Evolutionary conservation across 2,797 vertebrate genomes (phyloP).

Genomic region (Sorex maritimensis): DNA sequence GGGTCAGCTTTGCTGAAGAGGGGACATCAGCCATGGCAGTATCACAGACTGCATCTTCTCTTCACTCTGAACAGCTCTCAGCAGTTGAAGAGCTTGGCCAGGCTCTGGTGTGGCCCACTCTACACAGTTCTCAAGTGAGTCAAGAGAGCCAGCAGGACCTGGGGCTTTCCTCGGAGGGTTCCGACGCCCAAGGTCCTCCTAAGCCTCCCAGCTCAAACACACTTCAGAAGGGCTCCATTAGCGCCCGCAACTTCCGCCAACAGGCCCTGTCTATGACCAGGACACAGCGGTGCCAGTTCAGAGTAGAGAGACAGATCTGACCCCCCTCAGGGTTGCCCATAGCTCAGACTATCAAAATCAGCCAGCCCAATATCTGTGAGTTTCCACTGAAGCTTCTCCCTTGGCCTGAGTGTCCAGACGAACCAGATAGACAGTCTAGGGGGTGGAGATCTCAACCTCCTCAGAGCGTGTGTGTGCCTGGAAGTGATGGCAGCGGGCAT

Average conservation of each 20-base stretch:
- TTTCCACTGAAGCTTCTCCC: constrained; percentile 7
- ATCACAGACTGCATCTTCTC: constrained; percentile 20
- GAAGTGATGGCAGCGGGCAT: constrained; percentile 91
- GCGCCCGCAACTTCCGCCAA: background rate
- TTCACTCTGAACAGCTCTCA: background rate
- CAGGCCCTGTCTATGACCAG: background rate
- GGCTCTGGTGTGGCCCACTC: background rate
- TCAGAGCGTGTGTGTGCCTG: constrained; percentile 87
- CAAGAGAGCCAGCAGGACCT: too few species aligned
- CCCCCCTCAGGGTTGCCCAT: background rate
- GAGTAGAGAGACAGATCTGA: background rate
- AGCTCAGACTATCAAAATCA: constrained; percentile 33
- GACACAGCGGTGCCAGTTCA: constrained; percentile 6
- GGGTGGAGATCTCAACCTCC: background rate
- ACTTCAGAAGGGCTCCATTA: background rate
- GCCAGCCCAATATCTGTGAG: background rate
- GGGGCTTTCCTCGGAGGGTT: too few species aligned
- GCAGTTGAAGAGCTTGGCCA: background rate
- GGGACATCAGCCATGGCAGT: background rate
- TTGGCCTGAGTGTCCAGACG: background rate
- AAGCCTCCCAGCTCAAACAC: constrained; percentile 5
- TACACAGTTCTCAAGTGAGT: constrained; percentile 15
- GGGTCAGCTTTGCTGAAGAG: background rate
- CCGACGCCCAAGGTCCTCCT: too few species aligned
- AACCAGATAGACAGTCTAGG: constrained; percentile 10